Percentiles rank a stretch among this genome's conserved stretches.
These are phyloP conservation scores for Keiferia lycopersicella DNA, from an alignment of 2,888 invertebrate genomes.

Conservation along the genomic window DNA sequence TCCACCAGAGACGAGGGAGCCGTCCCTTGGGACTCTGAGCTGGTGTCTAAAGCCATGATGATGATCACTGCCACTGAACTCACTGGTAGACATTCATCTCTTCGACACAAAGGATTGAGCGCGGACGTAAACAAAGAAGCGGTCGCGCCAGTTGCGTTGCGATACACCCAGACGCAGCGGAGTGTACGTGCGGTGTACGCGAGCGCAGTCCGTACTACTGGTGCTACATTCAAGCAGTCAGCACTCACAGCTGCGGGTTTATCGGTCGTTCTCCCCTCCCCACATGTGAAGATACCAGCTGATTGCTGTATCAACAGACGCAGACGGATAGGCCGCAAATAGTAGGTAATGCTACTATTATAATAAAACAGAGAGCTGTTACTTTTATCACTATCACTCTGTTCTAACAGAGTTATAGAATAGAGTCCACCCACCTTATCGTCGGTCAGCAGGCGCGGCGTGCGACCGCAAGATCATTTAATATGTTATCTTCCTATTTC, in stretches of 20 bases:
- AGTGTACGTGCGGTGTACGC: slow-evolving; percentile 41
- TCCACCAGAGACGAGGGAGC: slow-evolving; percentile 65
- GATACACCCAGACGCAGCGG: slow-evolving; percentile 46
- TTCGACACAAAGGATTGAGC: slow-evolving; percentile 61
- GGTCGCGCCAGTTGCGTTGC: slow-evolving; percentile 42
- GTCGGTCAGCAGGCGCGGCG: too few relatives aligned
- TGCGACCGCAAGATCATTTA: too few relatives aligned
- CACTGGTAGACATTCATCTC: slow-evolving; percentile 52
- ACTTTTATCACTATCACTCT: too few relatives aligned
- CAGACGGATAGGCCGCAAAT: not conserved
- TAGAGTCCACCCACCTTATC: too few relatives aligned
- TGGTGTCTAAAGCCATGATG: slow-evolving; percentile 64
- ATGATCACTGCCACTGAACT: slow-evolving; percentile 41
- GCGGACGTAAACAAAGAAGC: slow-evolving; percentile 63
- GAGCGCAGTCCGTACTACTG: slow-evolving; percentile 39
- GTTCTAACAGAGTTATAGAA: too few relatives aligned
- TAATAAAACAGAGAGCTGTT: not conserved
- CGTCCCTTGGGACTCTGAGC: slow-evolving; percentile 66
- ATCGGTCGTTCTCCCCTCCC: slow-evolving; percentile 70
- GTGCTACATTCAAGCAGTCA: slow-evolving; percentile 21
- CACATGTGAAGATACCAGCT: slow-evolving; percentile 47
- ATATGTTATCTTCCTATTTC: too few relatives aligned
- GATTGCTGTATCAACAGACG: slow-evolving; percentile 36
- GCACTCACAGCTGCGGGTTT: slow-evolving; percentile 43
- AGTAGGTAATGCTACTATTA: not conserved